Evolutionary conservation across 1,140 invertebrate species (phyloP).

Genomic region (Drosophila obscura): DNA sequence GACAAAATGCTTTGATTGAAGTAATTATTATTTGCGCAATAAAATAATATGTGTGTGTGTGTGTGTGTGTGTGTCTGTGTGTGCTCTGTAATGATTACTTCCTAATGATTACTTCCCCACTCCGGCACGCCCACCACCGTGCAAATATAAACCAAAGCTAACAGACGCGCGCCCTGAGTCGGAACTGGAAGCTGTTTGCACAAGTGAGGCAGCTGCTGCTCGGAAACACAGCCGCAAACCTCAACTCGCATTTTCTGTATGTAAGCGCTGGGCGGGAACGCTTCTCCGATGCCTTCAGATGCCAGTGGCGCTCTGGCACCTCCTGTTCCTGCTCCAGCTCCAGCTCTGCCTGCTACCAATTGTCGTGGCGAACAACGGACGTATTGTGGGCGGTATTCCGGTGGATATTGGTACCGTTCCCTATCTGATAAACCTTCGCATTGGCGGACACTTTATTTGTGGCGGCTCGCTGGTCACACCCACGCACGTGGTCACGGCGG

Average conservation of each 20-base stretch:
- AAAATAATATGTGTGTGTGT: constrained; percentile 49
- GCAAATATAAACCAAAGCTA: constrained; percentile 55
- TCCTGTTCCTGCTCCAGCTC: constrained; percentile 7
- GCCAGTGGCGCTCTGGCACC: constrained; percentile 35
- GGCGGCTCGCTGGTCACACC: constrained; percentile 61
- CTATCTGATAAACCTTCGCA: constrained; percentile 66
- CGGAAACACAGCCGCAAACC: constrained; percentile 20
- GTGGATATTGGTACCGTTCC: constrained; percentile 67
- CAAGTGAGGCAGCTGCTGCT: constrained; percentile 44
- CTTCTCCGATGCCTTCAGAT: constrained; percentile 44
- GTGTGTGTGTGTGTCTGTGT: constrained; percentile 10
- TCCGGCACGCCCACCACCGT: not conserved
- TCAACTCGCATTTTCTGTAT: constrained; percentile 28
- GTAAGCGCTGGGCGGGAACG: not conserved
- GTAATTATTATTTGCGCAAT: constrained; percentile 73
- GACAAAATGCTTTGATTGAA: constrained; percentile 72
- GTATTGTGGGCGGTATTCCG: constrained; percentile 64
- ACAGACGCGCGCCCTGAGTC: constrained; percentile 59
- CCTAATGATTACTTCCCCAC: constrained; percentile 42
- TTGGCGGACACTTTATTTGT: constrained; percentile 58
- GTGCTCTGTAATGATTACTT: constrained; percentile 62
- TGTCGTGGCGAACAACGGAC: constrained; percentile 37
- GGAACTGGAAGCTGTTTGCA: constrained; percentile 53
- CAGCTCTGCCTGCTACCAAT: constrained; percentile 1
- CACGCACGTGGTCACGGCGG: constrained; percentile 68